Evolutionary conservation across 35 echinoderm and acorn worm species (phyloP).

Genomic region (Stichopus chloronotus): DNA sequence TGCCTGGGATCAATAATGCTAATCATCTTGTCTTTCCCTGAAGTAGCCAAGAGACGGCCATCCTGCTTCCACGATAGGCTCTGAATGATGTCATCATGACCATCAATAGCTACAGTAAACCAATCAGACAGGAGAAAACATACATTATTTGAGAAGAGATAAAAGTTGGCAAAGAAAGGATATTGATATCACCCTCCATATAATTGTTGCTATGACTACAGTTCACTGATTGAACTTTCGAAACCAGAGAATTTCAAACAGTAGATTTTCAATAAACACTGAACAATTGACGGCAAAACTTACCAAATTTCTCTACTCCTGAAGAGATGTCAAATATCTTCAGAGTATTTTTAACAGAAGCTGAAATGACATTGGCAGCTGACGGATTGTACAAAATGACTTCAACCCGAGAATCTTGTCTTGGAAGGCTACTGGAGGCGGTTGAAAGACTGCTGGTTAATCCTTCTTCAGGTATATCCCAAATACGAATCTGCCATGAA

Average conservation of each 20-base stretch:
- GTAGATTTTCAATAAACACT: too few species aligned
- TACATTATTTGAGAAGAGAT: background rate
- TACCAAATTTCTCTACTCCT: constrained; percentile 84
- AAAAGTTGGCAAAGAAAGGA: background rate
- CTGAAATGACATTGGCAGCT: constrained; percentile 66
- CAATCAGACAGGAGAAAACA: background rate
- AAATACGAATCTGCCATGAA: constrained; percentile 78
- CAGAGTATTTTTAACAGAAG: constrained; percentile 67
- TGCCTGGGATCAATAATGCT: constrained; percentile 86
- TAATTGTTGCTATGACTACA: too few species aligned
- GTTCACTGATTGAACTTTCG: too few species aligned
- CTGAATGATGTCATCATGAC: constrained; percentile 76
- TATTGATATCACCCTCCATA: background rate
- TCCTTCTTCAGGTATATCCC: constrained; percentile 91
- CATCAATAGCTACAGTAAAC: constrained; percentile 44
- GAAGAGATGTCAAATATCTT: constrained; percentile 81
- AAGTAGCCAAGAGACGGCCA: constrained; percentile 78
- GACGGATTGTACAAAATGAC: constrained; percentile 85
- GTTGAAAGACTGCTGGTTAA: constrained; percentile 71
- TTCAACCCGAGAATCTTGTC: constrained; percentile 69
- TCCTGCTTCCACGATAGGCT: constrained; percentile 91
- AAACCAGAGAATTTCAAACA: too few species aligned
- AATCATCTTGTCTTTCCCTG: constrained; percentile 95
- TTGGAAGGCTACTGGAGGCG: constrained; percentile 61
- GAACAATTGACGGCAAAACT: background rate